Evolutionary conservation across 2,888 invertebrate genomes (phyloP), one percentile per base, ranked within the genome.

Genomic region (Leucania comma): DNA sequence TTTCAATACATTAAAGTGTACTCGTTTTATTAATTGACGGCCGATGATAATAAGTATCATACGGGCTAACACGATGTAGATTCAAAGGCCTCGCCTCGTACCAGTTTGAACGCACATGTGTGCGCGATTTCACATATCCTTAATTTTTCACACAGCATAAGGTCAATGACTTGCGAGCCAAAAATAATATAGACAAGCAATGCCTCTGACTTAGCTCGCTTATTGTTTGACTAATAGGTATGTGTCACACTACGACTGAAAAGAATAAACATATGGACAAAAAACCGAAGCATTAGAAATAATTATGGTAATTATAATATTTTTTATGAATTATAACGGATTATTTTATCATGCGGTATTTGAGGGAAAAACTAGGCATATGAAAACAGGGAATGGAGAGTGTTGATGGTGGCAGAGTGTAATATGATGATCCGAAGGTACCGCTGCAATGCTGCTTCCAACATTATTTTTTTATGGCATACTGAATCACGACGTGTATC

Each of bases 91-190:
- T 72, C 53, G 10, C 75, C 71, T 72, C 53, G 67, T 72, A 56
- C 54, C 71, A 67, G 61, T 71, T 76, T 71, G 48, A 72, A 46
- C 62, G 35, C 65, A 70, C 51, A 20, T 42, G 66, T 65, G 65
- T 67, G 67, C 75, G 54, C 75, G 71, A 67, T 72, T 72, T 72
- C 54, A 67, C 46, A 66, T 67, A 74, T 74, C 53, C 54, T 75
- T 75, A 42, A 75, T 54, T 63, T 51, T 65, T 64, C 60, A 61
- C 64, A 75, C 66, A 75, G 42, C 20, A 5, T 61, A 75, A 66
- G 72, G 63, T 71, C 72, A 72, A 75, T 68, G 75, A 57, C 72
- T 67, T 48, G 24, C 24, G 42, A 65, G 26, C 42, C 75, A 75
- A 66, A 75, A 75, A 53, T 42, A 70, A 63, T 66, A 62, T 32